These are phyloP conservation scores for Sternotherus odoratus DNA, from an alignment of 2,797 vertebrate genomes.

Conservation along the genomic window DNA sequence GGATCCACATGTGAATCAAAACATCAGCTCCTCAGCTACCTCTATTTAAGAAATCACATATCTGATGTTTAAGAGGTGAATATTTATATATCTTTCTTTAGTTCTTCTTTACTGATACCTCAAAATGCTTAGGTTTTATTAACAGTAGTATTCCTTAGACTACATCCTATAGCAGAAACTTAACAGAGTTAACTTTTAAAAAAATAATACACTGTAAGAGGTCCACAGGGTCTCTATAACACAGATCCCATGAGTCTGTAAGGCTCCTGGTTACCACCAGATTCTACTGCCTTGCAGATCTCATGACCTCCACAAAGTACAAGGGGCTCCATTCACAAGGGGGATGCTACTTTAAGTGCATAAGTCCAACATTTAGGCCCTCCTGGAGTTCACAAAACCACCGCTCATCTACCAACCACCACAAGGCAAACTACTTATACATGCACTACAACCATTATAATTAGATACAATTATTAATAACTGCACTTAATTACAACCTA, in stretches of 20 bases:
- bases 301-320: not conserved
- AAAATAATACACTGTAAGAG: not conserved
- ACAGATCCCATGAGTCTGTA: not conserved
- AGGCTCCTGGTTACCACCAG: not conserved
- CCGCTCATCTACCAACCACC: slow-evolving; percentile 4
- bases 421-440: slow-evolving; percentile 51
- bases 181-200: not conserved
- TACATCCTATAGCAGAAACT: not conserved
- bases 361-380: not conserved
- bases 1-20: slow-evolving; percentile 15
- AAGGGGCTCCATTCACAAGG: not conserved
- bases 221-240: not conserved
- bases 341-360: not conserved
- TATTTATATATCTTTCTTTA: slow-evolving; percentile 48
- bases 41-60: slow-evolving; percentile 62
- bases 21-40: slow-evolving; percentile 44
- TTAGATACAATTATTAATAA: slow-evolving; percentile 70
- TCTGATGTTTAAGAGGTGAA: slow-evolving; percentile 58
- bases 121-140: slow-evolving; percentile 40
- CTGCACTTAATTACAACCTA: slow-evolving; percentile 68
- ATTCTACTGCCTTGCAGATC: not conserved
- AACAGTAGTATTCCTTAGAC: not conserved
- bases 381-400: not conserved
- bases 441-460: slow-evolving; percentile 49
- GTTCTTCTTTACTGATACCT: not conserved